Evolutionary conservation across 2,113 vertebrate species (phyloP).

Genomic region (Hippopotamus amphibius): DNA sequence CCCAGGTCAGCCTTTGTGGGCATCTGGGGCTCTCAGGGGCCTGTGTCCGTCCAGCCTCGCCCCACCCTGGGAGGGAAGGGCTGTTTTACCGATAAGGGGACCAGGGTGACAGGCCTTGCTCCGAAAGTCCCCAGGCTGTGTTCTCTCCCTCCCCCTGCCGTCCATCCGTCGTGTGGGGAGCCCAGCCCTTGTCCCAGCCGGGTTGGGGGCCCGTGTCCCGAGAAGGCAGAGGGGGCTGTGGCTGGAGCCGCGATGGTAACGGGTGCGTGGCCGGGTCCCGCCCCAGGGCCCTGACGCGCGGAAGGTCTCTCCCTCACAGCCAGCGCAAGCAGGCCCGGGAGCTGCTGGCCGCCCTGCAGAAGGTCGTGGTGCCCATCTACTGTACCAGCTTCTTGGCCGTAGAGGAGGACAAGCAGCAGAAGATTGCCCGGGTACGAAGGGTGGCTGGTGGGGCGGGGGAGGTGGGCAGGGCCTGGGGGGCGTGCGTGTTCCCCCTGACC

Average conservation of each 20-base stretch:
- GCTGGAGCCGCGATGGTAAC: constrained; percentile 76
- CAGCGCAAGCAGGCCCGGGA: constrained; percentile 98
- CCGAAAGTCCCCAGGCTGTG: background rate
- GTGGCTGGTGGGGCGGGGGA: accelerated
- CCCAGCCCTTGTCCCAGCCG: background rate
- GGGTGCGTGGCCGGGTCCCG: constrained; percentile 78
- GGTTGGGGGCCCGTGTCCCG: constrained; percentile 50
- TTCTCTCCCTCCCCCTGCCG: background rate
- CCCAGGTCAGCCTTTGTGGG: accelerated
- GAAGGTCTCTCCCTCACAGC: constrained; percentile 86
- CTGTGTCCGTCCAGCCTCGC: accelerated
- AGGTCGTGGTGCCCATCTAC: constrained; percentile 99
- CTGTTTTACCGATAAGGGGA: background rate
- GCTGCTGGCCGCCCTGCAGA: constrained; percentile 96
- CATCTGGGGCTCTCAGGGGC: background rate
- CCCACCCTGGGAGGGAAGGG: background rate
- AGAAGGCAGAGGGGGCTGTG: constrained; percentile 73
- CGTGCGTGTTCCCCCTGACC: accelerated
- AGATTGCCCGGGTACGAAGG: constrained; percentile 93
- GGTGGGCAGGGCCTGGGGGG: accelerated
- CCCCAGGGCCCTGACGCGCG: constrained; percentile 79
- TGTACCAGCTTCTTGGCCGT: constrained; percentile 98
- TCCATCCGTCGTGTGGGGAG: background rate
- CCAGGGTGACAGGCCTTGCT: background rate
- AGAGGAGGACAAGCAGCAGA: constrained; percentile 99